Percentiles rank a stretch among this genome's conserved stretches.
Evolutionary conservation across 2,113 vertebrate species (phyloP).

Genomic region (Pelmatolapia mariae): DNA sequence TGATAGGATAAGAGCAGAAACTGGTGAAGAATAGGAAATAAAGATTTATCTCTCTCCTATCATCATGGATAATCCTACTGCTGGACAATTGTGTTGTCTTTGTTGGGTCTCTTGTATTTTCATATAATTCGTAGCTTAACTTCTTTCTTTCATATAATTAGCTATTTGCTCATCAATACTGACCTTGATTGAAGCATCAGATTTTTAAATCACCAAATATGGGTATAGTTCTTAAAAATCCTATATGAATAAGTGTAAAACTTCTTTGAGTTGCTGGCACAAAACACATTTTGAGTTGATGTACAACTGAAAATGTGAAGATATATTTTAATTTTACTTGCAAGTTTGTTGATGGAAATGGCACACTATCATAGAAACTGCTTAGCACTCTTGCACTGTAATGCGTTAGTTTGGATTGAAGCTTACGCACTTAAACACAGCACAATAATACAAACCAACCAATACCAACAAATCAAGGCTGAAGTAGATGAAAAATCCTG

Average conservation of each 20-base stretch:
- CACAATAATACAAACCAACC: not conserved
- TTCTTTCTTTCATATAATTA: not conserved
- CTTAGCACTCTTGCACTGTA: not conserved
- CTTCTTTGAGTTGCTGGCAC: not conserved
- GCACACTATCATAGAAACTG: not conserved
- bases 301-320: not conserved
- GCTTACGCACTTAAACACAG: not conserved
- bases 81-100: not conserved
- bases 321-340: not conserved
- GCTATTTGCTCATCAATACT: not conserved
- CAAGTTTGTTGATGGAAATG: not conserved
- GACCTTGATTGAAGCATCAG: not conserved
- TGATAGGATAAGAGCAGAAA: not conserved
- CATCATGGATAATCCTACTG: not conserved
- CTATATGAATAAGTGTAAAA: not conserved
- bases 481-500: not conserved
- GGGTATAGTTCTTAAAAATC: not conserved
- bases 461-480: not conserved
- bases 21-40: not conserved
- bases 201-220: not conserved
- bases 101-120: not conserved
- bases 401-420: not conserved
- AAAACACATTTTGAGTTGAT: not conserved
- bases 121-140: not conserved
- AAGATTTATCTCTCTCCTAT: not conserved